Percentiles rank a stretch among this genome's conserved stretches.
Evolutionary conservation across 30 jellyfish, hydroid and myxozoan species (phyloP).

Genomic region (Aurelia aurita): DNA sequence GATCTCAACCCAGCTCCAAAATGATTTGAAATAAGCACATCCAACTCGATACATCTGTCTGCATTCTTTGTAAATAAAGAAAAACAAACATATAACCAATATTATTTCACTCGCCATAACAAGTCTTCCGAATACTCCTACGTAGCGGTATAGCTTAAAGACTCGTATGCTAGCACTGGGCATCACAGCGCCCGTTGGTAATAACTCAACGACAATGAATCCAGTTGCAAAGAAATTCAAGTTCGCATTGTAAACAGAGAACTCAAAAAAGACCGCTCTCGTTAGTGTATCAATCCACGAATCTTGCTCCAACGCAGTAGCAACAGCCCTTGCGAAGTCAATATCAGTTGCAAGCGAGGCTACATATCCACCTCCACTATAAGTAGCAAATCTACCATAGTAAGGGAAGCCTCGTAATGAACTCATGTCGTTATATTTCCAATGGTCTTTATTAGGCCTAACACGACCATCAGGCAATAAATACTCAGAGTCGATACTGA

Average conservation of each 20-base stretch:
- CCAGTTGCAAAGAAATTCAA: slow-evolving; percentile 78
- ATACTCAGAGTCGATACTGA: slow-evolving; percentile 38
- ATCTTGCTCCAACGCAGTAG: slow-evolving; percentile 61
- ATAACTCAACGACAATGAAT: slow-evolving; percentile 57
- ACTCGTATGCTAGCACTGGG: slow-evolving; percentile 62
- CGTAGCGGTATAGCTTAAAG: slow-evolving; percentile 63
- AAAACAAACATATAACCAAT: slow-evolving; percentile 57
- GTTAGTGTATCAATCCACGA: slow-evolving; percentile 76
- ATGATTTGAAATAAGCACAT: slow-evolving; percentile 49
- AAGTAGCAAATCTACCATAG: slow-evolving; percentile 61
- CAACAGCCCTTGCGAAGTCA: slow-evolving; percentile 45
- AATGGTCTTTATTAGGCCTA: slow-evolving; percentile 37
- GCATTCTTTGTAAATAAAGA: slow-evolving; percentile 59
- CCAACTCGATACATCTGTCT: slow-evolving; percentile 59
- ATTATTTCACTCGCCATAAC: slow-evolving; percentile 67
- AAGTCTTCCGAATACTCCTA: slow-evolving; percentile 31
- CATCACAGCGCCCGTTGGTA: slow-evolving; percentile 75
- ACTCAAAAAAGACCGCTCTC: slow-evolving; percentile 84
- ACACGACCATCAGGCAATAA: slow-evolving; percentile 39
- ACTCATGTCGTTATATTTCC: slow-evolving; percentile 49
- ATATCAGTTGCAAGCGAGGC: slow-evolving; percentile 70
- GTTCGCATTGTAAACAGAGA: slow-evolving; percentile 86
- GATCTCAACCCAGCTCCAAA: slow-evolving; percentile 71
- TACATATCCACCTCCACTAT: slow-evolving; percentile 90
- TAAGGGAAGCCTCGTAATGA: slow-evolving; percentile 80